These are phyloP conservation scores for Sebastes nivosus DNA, from an alignment of 2,797 vertebrate species.

Conservation along the genomic window DNA sequence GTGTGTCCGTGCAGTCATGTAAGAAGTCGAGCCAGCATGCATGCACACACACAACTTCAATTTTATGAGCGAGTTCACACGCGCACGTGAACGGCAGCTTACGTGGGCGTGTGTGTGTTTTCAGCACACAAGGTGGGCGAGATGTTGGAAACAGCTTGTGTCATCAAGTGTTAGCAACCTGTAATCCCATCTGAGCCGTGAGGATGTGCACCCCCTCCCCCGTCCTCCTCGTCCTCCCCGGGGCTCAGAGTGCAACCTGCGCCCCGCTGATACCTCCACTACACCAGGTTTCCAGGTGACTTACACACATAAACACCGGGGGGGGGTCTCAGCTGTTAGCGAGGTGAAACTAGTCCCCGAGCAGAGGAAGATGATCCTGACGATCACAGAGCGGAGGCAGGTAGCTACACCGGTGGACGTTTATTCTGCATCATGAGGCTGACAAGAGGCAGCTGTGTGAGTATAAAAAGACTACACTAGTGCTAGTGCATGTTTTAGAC, in stretches of 20 bases:
- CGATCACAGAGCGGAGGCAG: conserved; percentile 40
- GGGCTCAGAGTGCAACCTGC: conserved; percentile 65
- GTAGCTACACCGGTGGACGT: conserved; percentile 46
- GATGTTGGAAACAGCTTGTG: conserved; percentile 73
- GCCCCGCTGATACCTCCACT: conserved; percentile 61
- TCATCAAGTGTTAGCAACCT: conserved; percentile 76
- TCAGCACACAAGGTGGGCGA: conserved; percentile 63
- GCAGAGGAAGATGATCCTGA: conserved; percentile 23
- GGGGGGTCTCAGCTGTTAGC: conserved; percentile 63
- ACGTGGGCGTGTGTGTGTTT: conserved; percentile 5
- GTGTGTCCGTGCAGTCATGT: background rate
- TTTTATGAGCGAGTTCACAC: conserved; percentile 30
- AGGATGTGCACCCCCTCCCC: conserved; percentile 27
- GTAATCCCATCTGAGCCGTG: conserved; percentile 78
- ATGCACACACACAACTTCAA: conserved; percentile 27
- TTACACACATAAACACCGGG: conserved; percentile 59
- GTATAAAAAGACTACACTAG: background rate
- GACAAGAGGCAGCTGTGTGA: background rate
- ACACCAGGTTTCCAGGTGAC: conserved; percentile 73
- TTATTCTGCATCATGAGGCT: conserved; percentile 34
- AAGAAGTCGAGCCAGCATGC: background rate
- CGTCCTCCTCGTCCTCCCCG: conserved; percentile 33
- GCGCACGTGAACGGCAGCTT: conserved; percentile 5
- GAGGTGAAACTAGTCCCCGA: conserved; percentile 50
- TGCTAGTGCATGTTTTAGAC: background rate